Evolutionary conservation across 2,113 vertebrate species (phyloP).

Genomic region (Scomber japonicus): DNA sequence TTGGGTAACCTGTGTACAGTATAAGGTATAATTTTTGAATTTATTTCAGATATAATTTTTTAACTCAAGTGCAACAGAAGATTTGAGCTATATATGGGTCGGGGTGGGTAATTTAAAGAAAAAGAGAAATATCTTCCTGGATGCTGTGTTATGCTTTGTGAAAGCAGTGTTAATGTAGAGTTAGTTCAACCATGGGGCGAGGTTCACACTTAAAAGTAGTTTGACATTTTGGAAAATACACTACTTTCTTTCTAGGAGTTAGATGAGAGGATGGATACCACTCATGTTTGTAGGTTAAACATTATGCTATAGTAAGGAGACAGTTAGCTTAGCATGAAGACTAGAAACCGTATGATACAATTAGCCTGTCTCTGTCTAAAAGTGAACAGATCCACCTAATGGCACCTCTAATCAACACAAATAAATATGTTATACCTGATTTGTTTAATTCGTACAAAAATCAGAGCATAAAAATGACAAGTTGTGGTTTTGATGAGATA

Average conservation of each 20-base stretch:
- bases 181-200: conserved; percentile 68
- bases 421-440: too few relatives aligned
- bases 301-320: conserved; percentile 3
- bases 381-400: neutral
- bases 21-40: conserved; percentile 86
- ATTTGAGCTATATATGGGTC: conserved; percentile 83
- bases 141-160: conserved; percentile 83
- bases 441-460: too few relatives aligned
- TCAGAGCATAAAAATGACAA: neutral
- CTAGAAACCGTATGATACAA: neutral
- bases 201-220: conserved; percentile 39
- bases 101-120: conserved; percentile 70
- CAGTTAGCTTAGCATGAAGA: conserved; percentile 29
- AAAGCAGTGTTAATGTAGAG: conserved; percentile 84
- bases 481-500: neutral
- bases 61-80: conserved; percentile 85
- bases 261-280: neutral
- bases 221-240: conserved; percentile 38
- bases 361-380: neutral
- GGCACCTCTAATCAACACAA: neutral
- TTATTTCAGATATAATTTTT: conserved; percentile 90
- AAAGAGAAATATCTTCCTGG: conserved; percentile 80
- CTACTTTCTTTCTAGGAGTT: neutral
- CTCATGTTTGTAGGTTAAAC: neutral
- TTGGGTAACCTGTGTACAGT: conserved; percentile 88